Conservation (phyloP, 2,797 vertebrate species). For the Pseudochaenichthys georgianus region DNA sequence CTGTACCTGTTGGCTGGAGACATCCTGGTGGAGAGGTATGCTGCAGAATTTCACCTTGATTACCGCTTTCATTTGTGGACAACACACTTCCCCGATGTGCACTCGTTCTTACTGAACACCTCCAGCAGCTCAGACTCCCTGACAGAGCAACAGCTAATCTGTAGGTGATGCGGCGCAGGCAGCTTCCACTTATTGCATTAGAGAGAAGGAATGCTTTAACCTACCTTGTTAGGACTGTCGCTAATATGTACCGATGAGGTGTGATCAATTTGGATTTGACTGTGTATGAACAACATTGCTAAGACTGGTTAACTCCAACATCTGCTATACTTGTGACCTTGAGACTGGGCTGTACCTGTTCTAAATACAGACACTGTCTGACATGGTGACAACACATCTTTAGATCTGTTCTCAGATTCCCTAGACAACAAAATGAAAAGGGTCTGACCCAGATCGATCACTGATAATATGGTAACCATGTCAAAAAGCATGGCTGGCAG, state of each 20-base stretch:
- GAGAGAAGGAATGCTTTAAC: constrained; percentile 60
- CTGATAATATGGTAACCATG: neutral
- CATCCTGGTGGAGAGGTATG: constrained; percentile 49
- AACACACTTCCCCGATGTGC: constrained; percentile 14
- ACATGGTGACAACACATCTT: neutral
- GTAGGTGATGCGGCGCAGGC: constrained; percentile 71
- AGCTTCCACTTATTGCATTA: constrained; percentile 79
- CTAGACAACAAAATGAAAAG: neutral
- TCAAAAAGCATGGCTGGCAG: neutral
- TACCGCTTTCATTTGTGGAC: constrained; percentile 78
- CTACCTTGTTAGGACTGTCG: constrained; percentile 47
- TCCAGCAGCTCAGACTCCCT: constrained; percentile 18
- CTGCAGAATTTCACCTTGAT: constrained; percentile 71
- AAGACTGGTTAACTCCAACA: constrained; percentile 21
- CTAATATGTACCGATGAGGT: constrained; percentile 27
- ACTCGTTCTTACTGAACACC: constrained; percentile 20
- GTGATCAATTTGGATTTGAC: constrained; percentile 35
- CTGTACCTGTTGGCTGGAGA: constrained; percentile 70
- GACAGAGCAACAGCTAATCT: constrained; percentile 71
- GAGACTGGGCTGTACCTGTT: constrained; percentile 18
- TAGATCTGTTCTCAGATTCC: neutral
- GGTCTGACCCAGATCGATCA: neutral
- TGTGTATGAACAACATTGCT: constrained; percentile 5
- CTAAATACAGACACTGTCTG: neutral
- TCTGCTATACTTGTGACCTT: constrained; percentile 11